Percentiles rank a stretch among this genome's conserved stretches.
Conservation (phyloP, 1,140 invertebrate genomes). For the Stegodyphus mimosarum region DNA sequence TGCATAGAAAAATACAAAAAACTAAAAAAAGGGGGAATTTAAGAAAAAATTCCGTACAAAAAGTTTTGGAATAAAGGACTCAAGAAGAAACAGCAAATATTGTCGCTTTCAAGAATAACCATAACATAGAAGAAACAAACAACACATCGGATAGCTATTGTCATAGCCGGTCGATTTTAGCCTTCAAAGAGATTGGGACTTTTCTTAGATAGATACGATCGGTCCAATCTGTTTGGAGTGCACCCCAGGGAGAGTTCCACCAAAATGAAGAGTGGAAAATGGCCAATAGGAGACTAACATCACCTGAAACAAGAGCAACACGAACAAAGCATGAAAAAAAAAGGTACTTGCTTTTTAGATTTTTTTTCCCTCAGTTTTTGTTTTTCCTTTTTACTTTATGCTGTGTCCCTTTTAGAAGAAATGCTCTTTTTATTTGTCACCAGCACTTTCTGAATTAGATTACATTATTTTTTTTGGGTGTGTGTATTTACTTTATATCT, state of each 20-base stretch:
- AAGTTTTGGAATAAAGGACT: no score
- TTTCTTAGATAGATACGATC: slow-evolving; percentile 5
- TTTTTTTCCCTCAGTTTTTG: neutral
- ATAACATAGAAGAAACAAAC: slow-evolving; percentile 12
- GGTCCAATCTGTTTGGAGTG: no score
- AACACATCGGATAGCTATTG: slow-evolving; percentile 27
- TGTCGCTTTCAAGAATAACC: neutral
- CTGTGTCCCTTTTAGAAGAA: no score
- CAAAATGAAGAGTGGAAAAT: slow-evolving; percentile 56
- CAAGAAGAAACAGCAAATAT: no score
- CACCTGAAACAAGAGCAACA: slow-evolving; percentile 32
- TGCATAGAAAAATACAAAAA: no score
- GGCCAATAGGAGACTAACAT: slow-evolving; percentile 45
- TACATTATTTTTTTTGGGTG: no score
- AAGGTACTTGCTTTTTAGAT: slow-evolving; percentile 12
- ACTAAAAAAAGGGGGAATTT: no score
- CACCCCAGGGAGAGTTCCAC: slow-evolving; percentile 13
- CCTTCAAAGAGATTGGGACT: slow-evolving; percentile 27
- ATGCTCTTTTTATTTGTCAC: no score
- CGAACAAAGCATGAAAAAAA: slow-evolving; percentile 3
- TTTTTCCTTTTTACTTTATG: no score
- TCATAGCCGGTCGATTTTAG: slow-evolving; percentile 35
- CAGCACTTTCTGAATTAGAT: no score
- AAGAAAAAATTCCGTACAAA: no score
- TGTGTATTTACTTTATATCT: slow-evolving; percentile 1